Percentiles rank a stretch among this genome's conserved stretches.
Conservation (phyloP, 2,113 vertebrate species). For the Thymallus thymallus region DNA sequence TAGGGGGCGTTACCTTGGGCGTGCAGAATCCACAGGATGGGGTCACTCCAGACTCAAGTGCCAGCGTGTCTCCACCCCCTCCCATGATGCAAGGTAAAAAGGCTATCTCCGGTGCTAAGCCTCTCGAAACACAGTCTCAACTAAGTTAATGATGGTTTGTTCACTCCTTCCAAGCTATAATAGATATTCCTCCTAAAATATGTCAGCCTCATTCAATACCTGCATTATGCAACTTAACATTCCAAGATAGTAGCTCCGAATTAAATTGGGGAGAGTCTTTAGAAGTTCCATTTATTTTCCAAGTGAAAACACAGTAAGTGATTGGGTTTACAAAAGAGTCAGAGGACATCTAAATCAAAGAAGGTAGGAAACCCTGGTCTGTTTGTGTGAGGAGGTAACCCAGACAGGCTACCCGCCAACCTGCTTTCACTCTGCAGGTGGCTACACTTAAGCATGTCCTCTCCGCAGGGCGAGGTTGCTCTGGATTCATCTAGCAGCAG, state of each 20-base stretch:
- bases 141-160: background rate
- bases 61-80: background rate
- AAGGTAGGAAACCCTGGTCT: background rate
- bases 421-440: constrained; percentile 29
- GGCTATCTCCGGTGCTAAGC: background rate
- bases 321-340: background rate
- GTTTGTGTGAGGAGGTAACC: background rate
- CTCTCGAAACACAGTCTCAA: background rate
- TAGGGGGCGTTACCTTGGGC: constrained; percentile 2
- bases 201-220: too few species aligned
- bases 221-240: background rate
- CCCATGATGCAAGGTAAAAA: constrained; percentile 1
- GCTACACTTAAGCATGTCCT: constrained; percentile 39
- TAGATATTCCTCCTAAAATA: too few species aligned
- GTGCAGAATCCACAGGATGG: constrained; percentile 5
- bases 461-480: constrained; percentile 47
- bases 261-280: background rate
- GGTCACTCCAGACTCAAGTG: constrained; percentile 43
- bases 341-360: constrained; percentile 25
- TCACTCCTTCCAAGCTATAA: background rate
- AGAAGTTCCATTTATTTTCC: background rate
- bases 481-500: constrained; percentile 58
- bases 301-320: background rate
- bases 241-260: background rate
- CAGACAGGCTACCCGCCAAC: constrained; percentile 22